Percentiles rank a stretch among this genome's conserved stretches.
Evolutionary conservation across 2,888 invertebrate species (phyloP).

Genomic region (Halictus ligatus): DNA sequence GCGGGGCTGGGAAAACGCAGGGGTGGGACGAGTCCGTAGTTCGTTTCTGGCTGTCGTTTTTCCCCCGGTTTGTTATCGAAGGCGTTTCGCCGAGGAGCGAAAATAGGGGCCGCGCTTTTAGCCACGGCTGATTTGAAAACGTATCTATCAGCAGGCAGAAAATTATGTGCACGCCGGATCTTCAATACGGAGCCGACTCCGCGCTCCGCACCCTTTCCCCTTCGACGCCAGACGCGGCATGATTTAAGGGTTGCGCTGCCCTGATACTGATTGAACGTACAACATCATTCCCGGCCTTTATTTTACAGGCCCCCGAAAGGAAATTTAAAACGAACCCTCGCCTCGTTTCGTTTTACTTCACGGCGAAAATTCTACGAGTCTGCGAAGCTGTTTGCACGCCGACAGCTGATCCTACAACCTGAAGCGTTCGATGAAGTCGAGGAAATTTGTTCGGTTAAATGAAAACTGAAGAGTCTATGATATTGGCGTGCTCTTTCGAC

Average conservation of each 20-base stretch:
- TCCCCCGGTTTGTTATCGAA: constrained; percentile 45
- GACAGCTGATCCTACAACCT: neutral
- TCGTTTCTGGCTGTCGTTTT: constrained; percentile 29
- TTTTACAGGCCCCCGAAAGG: neutral
- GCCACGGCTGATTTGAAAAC: constrained; percentile 32
- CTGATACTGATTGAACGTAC: neutral
- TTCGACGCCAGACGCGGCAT: neutral
- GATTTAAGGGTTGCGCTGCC: constrained; percentile 14
- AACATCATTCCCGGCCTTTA: neutral
- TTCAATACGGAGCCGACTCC: neutral
- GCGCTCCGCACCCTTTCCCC: neutral
- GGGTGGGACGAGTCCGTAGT: neutral
- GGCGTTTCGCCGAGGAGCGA: constrained; percentile 41
- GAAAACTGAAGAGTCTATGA: neutral
- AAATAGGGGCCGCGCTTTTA: constrained; percentile 38
- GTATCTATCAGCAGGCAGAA: constrained; percentile 1
- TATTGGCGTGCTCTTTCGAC: neutral
- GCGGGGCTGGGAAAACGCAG: neutral
- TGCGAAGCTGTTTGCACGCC: neutral
- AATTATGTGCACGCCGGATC: constrained; percentile 20
- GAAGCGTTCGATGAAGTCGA: neutral
- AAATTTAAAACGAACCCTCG: neutral
- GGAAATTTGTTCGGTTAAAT: neutral
- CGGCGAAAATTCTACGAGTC: neutral
- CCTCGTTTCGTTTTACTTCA: neutral